phyloP scores from a whole-genome alignment of 2,797 vertebrate genomes.

The Cryptoprocta ferox region DNA sequence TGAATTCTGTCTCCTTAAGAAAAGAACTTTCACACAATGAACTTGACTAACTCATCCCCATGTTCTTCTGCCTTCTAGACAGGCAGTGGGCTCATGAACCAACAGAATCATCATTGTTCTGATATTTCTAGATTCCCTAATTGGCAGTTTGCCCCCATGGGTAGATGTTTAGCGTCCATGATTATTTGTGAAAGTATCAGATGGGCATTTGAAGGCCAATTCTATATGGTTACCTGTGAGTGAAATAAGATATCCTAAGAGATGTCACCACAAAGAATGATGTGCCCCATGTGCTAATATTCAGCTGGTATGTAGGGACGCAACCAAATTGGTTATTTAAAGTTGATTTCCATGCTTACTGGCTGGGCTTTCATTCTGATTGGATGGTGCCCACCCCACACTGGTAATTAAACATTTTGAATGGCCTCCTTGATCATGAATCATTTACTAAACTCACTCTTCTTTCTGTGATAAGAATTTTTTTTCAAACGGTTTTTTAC shows the following conservation, averaged over 20 bases:
- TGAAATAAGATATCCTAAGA: not conserved
- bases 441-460: not conserved
- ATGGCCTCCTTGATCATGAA: not conserved
- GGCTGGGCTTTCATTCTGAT: not conserved
- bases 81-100: not conserved
- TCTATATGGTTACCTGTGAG: not conserved
- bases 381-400: not conserved
- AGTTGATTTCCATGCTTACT: not conserved
- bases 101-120: not conserved
- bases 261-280: not conserved
- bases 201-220: not conserved
- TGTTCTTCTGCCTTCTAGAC: not conserved
- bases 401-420: not conserved
- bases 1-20: not conserved
- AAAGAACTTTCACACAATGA: not conserved
- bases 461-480: not conserved
- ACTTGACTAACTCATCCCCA: not conserved
- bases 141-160: not conserved
- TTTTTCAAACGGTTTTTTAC: not conserved
- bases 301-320: not conserved
- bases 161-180: not conserved
- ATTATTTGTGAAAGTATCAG: not conserved
- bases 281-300: not conserved
- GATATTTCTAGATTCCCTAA: not conserved
- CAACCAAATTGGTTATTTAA: not conserved